Percentiles rank a stretch among this genome's conserved stretches.
phyloP scores from a whole-genome alignment of 2,113 vertebrate genomes.

The Orientallactaga bullata region DNA sequence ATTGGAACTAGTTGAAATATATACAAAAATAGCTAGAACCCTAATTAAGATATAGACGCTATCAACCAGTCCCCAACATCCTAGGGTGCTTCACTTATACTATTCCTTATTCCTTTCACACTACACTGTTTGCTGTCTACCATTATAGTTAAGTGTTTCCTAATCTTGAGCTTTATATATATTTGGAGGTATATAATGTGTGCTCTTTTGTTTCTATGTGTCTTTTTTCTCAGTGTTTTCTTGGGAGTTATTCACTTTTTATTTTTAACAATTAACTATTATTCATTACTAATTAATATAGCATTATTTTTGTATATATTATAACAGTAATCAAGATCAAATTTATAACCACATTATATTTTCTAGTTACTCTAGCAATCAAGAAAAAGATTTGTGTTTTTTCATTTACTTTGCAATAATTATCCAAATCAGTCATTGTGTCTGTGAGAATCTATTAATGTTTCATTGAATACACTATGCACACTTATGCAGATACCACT shows the following conservation, averaged over 20 bases:
- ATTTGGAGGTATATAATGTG: background rate
- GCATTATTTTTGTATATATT: background rate
- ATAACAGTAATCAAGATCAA: background rate
- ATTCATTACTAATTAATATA: background rate
- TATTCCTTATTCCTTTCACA: background rate
- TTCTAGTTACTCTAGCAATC: background rate
- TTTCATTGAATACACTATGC: background rate
- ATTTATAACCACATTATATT: background rate
- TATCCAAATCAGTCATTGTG: slow-evolving; percentile 31
- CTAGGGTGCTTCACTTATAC: background rate
- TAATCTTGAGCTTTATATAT: background rate
- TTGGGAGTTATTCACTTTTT: background rate
- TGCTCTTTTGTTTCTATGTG: background rate
- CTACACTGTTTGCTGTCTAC: background rate
- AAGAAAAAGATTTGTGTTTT: background rate
- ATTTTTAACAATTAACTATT: background rate
- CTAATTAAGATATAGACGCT: background rate
- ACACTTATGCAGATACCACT: background rate
- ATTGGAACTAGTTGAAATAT: background rate
- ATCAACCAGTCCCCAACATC: background rate
- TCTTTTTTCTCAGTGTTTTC: background rate
- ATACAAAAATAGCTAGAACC: background rate
- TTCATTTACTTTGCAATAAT: background rate
- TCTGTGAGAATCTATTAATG: background rate
- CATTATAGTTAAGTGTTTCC: background rate